A percentile compares a stretch with the other conserved stretches of the same genome.
Evolutionary conservation across 2,797 vertebrate genomes (phyloP).

Genomic region (Falco cherrug): DNA sequence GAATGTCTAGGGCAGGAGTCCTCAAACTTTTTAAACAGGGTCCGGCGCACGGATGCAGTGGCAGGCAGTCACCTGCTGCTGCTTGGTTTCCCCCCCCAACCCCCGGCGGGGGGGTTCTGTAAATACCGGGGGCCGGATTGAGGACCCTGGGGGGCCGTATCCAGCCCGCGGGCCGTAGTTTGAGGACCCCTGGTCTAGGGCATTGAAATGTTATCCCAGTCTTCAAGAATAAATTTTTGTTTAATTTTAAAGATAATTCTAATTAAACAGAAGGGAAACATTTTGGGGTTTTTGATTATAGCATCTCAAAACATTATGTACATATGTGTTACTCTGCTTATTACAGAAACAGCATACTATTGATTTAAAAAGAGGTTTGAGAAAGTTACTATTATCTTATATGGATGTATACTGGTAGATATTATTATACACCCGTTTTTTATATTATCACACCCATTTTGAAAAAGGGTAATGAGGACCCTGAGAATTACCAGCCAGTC

Average conservation of each 20-base stretch:
- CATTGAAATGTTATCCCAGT: background rate
- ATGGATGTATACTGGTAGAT: background rate
- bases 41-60: no score
- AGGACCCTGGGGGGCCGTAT: no score
- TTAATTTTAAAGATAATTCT: background rate
- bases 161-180: no score
- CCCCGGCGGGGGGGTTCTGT: no score
- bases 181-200: background rate
- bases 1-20: background rate
- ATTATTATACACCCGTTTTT: background rate
- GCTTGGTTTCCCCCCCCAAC: no score
- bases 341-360: background rate
- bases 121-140: no score
- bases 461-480: background rate
- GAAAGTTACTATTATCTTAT: background rate
- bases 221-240: background rate
- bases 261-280: background rate
- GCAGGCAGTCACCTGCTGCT: no score
- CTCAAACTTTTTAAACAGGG: no score
- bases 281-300: background rate
- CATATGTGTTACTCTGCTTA: background rate
- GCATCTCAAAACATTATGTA: background rate
- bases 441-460: background rate
- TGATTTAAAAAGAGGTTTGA: background rate
- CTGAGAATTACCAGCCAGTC: background rate